Evolutionary conservation across 2,113 vertebrate genomes (phyloP), one percentile per base, ranked within the genome.

Genomic region (Rhizomys pruinosus): DNA sequence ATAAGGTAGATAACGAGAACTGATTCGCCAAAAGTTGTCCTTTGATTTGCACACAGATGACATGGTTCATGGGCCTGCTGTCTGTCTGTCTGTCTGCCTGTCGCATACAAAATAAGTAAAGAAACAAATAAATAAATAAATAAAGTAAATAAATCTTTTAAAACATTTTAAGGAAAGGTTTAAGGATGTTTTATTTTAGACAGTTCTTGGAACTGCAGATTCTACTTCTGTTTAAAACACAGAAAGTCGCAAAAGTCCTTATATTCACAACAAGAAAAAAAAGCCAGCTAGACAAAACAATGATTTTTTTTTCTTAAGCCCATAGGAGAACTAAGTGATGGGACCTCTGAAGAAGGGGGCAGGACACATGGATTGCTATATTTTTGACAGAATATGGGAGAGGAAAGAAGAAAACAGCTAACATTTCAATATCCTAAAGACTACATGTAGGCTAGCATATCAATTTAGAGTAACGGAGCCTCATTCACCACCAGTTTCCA

Each of bases 161-260:
- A 44, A 44, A 34, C 9, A 13, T 44, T 82, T 68, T 84, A 42
- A 52, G 17, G 19, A 25, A 84, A 72, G 25, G n/a, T 88, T 90
- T 73, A 90, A 85, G 25, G 11, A 55, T 93, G 16, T 71, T 93
- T 95, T 84, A 1, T 81, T 93, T 82, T 25, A 74, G 52, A 91
- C 3, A 71, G 52, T 85, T 71, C 66, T 55, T 20, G 77, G 22
- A 85, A 90, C n/a, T 59, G 44, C 23, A 80, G 15, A 16, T 47
- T 87, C 34, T 3, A 82, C 11, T 92, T 93, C 59, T 80, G 4
- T 37, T 94, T 94, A 57, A 29, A 27, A 59, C 57, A 47, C 22
- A 92, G 52, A 84, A 79, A 90, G 25, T 1, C 61, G 39, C 32
- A 66, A 59, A 85, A 61, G 23, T 12, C 11, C 32, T 12, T 32